A percentile compares a stretch with the other conserved stretches of the same genome.
phyloP scores from a whole-genome alignment of 2,797 vertebrate species.

The Cyprinella venusta region DNA sequence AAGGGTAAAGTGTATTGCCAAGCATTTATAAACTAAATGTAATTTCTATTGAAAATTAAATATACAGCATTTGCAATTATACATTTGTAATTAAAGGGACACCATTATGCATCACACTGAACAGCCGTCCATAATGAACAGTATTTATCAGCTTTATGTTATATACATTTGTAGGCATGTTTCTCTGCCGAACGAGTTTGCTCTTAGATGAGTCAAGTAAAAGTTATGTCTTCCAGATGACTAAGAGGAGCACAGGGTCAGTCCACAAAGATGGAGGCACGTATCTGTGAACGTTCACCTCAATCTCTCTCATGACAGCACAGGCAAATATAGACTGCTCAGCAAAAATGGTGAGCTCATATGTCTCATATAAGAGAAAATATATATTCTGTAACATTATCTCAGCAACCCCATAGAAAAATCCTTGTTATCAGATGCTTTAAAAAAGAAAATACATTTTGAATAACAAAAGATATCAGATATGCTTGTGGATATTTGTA shows the following conservation, averaged over 20 bases:
- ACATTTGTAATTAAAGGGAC: too few relatives aligned
- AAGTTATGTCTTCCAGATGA: constrained; percentile 71
- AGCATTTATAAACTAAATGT: too few relatives aligned
- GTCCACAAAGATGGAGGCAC: constrained; percentile 46
- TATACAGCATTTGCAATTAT: too few relatives aligned
- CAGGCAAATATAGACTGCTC: constrained; percentile 51
- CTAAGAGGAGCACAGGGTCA: constrained; percentile 41
- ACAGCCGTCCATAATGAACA: constrained; percentile 31
- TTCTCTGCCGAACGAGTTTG: constrained; percentile 44
- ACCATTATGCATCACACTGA: constrained; percentile 41
- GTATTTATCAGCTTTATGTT: constrained; percentile 58
- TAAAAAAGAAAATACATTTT: not conserved
- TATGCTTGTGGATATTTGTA: not conserved
- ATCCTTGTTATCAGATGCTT: not conserved
- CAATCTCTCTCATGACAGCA: constrained; percentile 47
- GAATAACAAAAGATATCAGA: not conserved
- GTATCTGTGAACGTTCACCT: constrained; percentile 50
- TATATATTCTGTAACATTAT: not conserved
- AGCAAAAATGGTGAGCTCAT: constrained; percentile 46
- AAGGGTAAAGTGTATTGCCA: too few relatives aligned
- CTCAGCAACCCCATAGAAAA: not conserved
- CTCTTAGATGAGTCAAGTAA: constrained; percentile 55
- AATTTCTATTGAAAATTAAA: too few relatives aligned
- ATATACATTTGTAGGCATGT: constrained; percentile 52
- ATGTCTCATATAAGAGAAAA: constrained; percentile 41